Evolutionary conservation across 2,888 invertebrate genomes (phyloP), one percentile per base, ranked within the genome.

Genomic region (Platycheirus rosarum): DNA sequence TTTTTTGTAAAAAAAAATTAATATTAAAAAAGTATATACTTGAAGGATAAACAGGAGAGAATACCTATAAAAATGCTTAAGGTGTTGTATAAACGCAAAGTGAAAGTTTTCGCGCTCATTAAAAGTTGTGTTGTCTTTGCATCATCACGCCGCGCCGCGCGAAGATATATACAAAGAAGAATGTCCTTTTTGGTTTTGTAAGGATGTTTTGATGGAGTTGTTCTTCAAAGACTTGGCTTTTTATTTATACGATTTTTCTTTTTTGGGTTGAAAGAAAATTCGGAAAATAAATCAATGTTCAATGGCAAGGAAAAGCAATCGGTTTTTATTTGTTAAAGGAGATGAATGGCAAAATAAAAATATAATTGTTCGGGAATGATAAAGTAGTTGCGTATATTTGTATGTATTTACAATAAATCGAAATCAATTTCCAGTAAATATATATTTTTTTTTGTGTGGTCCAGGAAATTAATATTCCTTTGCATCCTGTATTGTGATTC

Each of bases 61-160:
- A 16, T 9, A 26, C 8, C 8, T 13, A 44, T 42, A 55, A 60
- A 69, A 70, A 35, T 76, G 66, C 65, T 76, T 70, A 14, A 70
- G 75, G 80, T 65, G 70, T 66, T 46, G 66, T 66, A 65, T 53
- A 69, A 69, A 63, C 42, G 49, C 26, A 74, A 68, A 80, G 65
- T 70, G 80, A 80, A 80, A 80, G 76, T 80, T 80, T 65, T 70
- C 37, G 53, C 60, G 65, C 76, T 76, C 80, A 80, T 80, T 80
- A 76, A 80, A 80, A 80, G 65, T 80, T 80, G 7, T 76, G 48
- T 55, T 66, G 57, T 13, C 42, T 44, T 66, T 60, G 26, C 11
- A 29, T 44, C 60, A 60, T 60, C 29, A 60, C 29, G 14, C 16
- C 60, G 14, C 16, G 42, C 60, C 23, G 51, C 18, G 18, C n/a